Evolutionary conservation across 2,113 vertebrate genomes (phyloP).

Genomic region (Cranoglanis bouderius): DNA sequence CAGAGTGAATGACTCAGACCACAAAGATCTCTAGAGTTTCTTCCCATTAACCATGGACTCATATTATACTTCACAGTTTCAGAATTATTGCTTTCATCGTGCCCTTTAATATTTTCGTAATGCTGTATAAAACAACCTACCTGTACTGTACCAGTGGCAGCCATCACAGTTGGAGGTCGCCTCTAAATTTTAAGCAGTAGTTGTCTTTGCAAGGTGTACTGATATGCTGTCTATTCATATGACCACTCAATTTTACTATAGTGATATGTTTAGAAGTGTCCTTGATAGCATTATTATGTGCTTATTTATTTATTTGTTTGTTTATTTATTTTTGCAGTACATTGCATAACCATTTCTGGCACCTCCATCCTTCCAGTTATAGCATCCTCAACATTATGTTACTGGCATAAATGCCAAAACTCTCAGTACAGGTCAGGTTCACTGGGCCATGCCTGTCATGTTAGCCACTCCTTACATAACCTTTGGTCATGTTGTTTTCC

Average conservation of each 20-base stretch:
- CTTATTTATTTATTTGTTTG: neutral
- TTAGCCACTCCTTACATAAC: neutral
- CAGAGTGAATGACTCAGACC: neutral
- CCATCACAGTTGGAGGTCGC: neutral
- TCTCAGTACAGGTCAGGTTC: neutral
- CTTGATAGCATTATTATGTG: neutral
- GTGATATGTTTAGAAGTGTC: neutral
- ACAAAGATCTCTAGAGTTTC: neutral
- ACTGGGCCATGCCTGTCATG: constrained; percentile 16
- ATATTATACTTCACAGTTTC: neutral
- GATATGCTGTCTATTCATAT: neutral
- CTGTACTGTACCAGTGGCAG: neutral
- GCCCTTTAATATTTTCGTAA: neutral
- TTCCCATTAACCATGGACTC: constrained; percentile 1
- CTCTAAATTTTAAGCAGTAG: neutral
- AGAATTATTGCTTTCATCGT: neutral
- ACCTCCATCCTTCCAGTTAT: constrained; percentile 8
- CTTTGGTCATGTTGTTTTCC: constrained; percentile 18
- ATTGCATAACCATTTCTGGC: constrained; percentile 22
- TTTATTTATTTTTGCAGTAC: neutral
- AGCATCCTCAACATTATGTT: constrained; percentile 17
- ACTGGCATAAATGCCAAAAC: constrained; percentile 1
- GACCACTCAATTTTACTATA: neutral
- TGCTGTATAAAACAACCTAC: neutral
- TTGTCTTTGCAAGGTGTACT: neutral